These are phyloP conservation scores for Meghimatium bilineatum DNA, from an alignment of 2,888 invertebrate species.

Conservation along the genomic window DNA sequence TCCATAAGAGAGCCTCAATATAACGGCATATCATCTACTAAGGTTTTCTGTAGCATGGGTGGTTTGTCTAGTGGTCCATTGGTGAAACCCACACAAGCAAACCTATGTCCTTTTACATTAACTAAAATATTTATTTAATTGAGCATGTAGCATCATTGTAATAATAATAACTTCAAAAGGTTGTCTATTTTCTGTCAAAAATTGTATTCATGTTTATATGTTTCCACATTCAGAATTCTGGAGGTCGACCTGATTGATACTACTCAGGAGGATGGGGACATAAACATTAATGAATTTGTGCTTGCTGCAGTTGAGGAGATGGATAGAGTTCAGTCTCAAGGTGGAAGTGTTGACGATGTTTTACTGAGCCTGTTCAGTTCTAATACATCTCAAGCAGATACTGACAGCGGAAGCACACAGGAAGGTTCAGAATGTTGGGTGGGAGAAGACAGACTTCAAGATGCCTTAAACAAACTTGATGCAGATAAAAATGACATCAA, in stretches of 20 bases:
- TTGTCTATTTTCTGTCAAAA: neutral
- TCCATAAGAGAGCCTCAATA: too few species aligned
- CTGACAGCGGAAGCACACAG: conserved; percentile 9
- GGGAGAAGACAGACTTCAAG: neutral
- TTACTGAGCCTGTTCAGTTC: conserved; percentile 7
- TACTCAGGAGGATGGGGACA: conserved; percentile 24
- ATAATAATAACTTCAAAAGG: neutral
- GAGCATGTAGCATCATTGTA: neutral
- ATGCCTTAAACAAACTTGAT: neutral
- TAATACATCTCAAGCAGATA: conserved; percentile 27
- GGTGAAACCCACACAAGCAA: too few species aligned
- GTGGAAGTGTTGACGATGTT: conserved; percentile 20
- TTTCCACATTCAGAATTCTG: conserved; percentile 12
- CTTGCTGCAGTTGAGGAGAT: conserved; percentile 15
- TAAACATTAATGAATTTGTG: conserved; percentile 24
- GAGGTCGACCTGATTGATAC: conserved; percentile 30
- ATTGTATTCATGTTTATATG: neutral
- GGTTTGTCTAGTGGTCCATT: too few species aligned
- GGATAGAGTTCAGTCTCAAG: neutral
- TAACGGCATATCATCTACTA: too few species aligned
- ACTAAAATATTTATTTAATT: too few species aligned
- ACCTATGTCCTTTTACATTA: neutral
- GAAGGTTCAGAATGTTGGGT: neutral
- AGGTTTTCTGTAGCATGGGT: too few species aligned
- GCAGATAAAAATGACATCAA: neutral